Base-by-base conservation (phyloP, 2,113 vertebrate genomes). In the Otolemur garnettii region DNA sequence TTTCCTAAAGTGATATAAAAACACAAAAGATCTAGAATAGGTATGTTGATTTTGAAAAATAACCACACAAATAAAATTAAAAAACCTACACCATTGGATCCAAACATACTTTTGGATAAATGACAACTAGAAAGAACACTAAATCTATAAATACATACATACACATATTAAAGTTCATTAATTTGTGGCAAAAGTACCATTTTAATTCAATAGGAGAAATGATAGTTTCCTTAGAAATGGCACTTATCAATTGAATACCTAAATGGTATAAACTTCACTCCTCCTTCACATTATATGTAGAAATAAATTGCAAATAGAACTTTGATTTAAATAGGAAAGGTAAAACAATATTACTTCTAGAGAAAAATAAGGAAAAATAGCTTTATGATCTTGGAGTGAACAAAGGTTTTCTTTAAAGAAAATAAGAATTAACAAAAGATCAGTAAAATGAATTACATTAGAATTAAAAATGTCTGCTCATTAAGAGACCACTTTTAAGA, bases 1-100 rank as follows among this genome's bases (percentile, higher is more conserved):
- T 94, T 94, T 74, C 18, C 84, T 17, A 84, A 95, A 84, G 33
- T 83, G 79, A 78, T 50, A 69, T 75, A 9, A 38, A 84, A 89
- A 71, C 55, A 53, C 11, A 45, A 69, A 86, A 92, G n/a, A 81
- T 13, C 10, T 93, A 79, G 72, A 69, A 84, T 38, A 84, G 21
- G 22, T 68, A 90, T 18, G 82, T 64, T 4, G 71, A 60, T 88
- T 2, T 91, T 83, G 9, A 79, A 90, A 92, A 72, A 91, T 42
- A 26, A 77, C 5, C 13, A 69, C 17, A 96, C 26, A 90, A 80
- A 91, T 4, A 90, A 90, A 96, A 90, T 33, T 55, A 7, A 30
- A 81, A 38, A 74, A 92, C 28, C n/a, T 68, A 33, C 11, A 45
- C 28, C 59, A 3, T 66, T 38, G 74, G 15, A 64, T 38, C 38